These are phyloP conservation scores for Drosophila rellima DNA, from an alignment of 2,888 invertebrate genomes.

Conservation along the genomic window DNA sequence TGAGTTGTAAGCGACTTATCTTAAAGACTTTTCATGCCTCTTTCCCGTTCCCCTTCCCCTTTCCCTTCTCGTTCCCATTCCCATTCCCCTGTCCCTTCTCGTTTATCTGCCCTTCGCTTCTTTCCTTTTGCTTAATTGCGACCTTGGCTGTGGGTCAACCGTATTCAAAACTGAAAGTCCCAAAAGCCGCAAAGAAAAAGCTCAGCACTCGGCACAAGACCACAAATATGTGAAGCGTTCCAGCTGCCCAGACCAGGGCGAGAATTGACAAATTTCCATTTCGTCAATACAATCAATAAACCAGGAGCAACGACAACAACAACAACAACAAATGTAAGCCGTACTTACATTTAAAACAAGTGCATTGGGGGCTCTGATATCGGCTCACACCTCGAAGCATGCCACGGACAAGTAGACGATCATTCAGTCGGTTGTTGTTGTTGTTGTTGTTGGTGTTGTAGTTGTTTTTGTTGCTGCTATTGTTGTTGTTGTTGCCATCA, in stretches of 20 bases:
- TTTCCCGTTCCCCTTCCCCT: not conserved
- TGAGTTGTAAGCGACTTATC: constrained; percentile 57
- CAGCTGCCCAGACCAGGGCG: constrained; percentile 69
- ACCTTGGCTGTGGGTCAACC: constrained; percentile 68
- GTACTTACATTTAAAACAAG: constrained; percentile 35
- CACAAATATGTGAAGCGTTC: constrained; percentile 55
- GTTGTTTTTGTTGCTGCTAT: constrained; percentile 31
- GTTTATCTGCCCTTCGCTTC: constrained; percentile 45
- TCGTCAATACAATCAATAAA: constrained; percentile 77
- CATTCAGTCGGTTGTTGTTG: constrained; percentile 14
- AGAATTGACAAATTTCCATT: constrained; percentile 82
- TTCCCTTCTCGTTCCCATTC: not conserved
- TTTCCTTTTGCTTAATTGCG: constrained; percentile 27
- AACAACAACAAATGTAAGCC: constrained; percentile 17
- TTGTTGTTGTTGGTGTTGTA: constrained; percentile 27
- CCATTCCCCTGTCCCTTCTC: not conserved
- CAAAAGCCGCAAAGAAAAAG: constrained; percentile 53
- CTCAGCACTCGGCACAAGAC: constrained; percentile 36
- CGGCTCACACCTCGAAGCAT: constrained; percentile 34
- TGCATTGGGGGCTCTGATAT: constrained; percentile 17
- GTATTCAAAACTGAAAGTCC: constrained; percentile 70
- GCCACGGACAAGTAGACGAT: constrained; percentile 14
- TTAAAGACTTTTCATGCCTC: constrained; percentile 74
- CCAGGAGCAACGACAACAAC: constrained; percentile 26
- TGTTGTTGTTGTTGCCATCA: constrained; percentile 53